Base-by-base conservation (phyloP, 2,888 invertebrate species). In the Cynaeus angustus region DNA sequence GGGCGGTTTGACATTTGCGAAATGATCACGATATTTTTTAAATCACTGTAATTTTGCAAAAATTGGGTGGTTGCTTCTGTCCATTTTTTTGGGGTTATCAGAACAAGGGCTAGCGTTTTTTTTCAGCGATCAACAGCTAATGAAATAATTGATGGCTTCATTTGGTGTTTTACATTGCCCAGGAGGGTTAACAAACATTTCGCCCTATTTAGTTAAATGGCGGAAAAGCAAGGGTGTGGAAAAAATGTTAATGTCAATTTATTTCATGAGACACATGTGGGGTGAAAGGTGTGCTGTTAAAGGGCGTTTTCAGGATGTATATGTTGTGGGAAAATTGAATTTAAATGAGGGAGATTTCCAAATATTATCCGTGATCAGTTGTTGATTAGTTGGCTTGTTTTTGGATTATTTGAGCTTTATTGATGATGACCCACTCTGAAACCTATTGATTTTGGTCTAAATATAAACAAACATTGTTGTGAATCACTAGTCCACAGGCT, bases 1-100 rank as follows among this genome's bases (percentile, higher is more conserved):
- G 82, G 82, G 82, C 79, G 80, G 80, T 79, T 82, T 81, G 82
- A 82, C 77, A 80, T 82, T 82, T 82, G 62, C 58, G 56, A 38
- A 58, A 65, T 66, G 68, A 70, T 37, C 64, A 64, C 48, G 30
- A 10, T 21, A 48, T 62, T 53, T 61, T 64, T 53, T 64, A 14
- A n/a, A 53, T 21, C 12, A 28, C 3, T 12, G 33, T n/a, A 30
- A 6, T 53, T 53, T 30, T 16, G 13, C 21, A 16, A 16, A 38
- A 21, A 5, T n/a, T n/a, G n/a, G n/a, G n/a, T n/a, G n/a, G n/a
- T n/a, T n/a, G n/a, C n/a, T n/a, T n/a, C n/a, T n/a, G n/a, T n/a
- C n/a, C n/a, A n/a, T 30, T 1, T 30, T 30, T 16, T 55, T 55
- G 37, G 37, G 7, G 2, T 12, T 30, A 52, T 7, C 12, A 3